Base-by-base conservation (phyloP, 2,797 vertebrate genomes). In the Lutjanus campechanus region DNA sequence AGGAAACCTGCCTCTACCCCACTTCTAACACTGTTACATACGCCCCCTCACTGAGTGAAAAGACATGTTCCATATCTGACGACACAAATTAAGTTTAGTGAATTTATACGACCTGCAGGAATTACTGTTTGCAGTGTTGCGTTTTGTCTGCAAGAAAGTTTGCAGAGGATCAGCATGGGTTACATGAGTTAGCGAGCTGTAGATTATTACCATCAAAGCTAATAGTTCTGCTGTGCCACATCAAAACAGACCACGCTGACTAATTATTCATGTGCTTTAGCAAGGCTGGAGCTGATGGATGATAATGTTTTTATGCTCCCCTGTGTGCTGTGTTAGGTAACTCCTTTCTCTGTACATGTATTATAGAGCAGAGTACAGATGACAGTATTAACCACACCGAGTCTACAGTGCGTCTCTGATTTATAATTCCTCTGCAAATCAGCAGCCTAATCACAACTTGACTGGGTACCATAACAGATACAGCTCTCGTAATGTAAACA, bases 191-290 rank as follows among this genome's bases (percentile, higher is more conserved):
- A 41, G 78, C 40, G n/a, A 73, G 76, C 60, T 66, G 25, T 41
- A 68, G 58, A 83, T 82, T 77, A 85, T 85, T 69, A 77, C 69
- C 69, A 61, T 88, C 70, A 46, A 78, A 85, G 79, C 82, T 84
- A 85, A 90, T 76, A 85, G 78, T 77, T 83, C 67, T 81, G 80
- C 72, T 68, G 84, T 56, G 79, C 78, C 77, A 81, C 90, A 83
- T 91, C 82, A 86, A 86, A 88, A 90, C 78, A 78, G 46, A 62
- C 62, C 69, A 49, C 8, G 12, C 74, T 76, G 85, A 80, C 84
- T 86, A 89, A 91, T 90, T 93, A 88, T 89, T 88, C 82, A 91
- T 87, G 80, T 51, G 85, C 83, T 85, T 85, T 36, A 74, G 83
- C 72, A 13, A 71, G 70, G 71, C 81, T 50, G 22, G 53, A 59